Evolutionary conservation across 1,140 invertebrate species (phyloP).

Genomic region (Microplitis mediator): DNA sequence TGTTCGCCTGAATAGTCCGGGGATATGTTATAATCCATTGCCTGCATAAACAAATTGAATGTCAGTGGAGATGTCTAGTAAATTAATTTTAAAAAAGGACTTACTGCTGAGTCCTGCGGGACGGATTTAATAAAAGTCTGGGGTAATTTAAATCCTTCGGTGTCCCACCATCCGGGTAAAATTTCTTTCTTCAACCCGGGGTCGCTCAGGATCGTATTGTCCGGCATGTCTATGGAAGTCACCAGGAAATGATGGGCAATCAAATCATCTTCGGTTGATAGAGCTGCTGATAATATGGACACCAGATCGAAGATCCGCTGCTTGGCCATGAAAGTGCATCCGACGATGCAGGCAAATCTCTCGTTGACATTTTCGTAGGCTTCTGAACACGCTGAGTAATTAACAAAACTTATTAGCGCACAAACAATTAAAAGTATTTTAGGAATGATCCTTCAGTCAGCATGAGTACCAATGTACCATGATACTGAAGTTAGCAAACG

Average conservation of each 20-base stretch:
- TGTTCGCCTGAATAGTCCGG: slow-evolving; percentile 48
- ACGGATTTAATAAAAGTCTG: slow-evolving; percentile 59
- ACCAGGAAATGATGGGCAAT: slow-evolving; percentile 48
- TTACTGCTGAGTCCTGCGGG: slow-evolving; percentile 53
- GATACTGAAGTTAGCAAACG: too few species aligned
- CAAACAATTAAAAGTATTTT: not conserved
- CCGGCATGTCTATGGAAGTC: slow-evolving; percentile 52
- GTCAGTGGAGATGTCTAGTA: too few species aligned
- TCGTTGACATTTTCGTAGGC: slow-evolving; percentile 51
- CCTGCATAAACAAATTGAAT: slow-evolving; percentile 27
- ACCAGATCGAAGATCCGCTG: slow-evolving; percentile 47
- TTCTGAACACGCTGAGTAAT: slow-evolving; percentile 54
- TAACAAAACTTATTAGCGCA: slow-evolving; percentile 7
- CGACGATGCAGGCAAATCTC: slow-evolving; percentile 49
- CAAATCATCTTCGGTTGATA: slow-evolving; percentile 46
- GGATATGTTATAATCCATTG: slow-evolving; percentile 45
- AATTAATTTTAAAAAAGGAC: not conserved
- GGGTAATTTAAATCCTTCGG: slow-evolving; percentile 55
- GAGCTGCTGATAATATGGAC: slow-evolving; percentile 43
- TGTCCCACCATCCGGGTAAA: slow-evolving; percentile 55
- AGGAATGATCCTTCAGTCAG: too few species aligned
- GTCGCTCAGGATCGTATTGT: slow-evolving; percentile 53
- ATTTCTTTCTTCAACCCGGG: slow-evolving; percentile 55
- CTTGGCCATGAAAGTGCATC: slow-evolving; percentile 55
- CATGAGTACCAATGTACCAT: too few species aligned